Percentiles rank a stretch among this genome's conserved stretches.
Evolutionary conservation across 1,140 invertebrate genomes (phyloP).

Genomic region (Apis mellifera): Amel_HAv3.1 CM009937.2:6353501-6354000

Average conservation of each 20-base stretch:
- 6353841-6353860: conserved; percentile 41
- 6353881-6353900: conserved; percentile 11
- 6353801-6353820: conserved; percentile 30
- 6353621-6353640: neutral
- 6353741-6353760: conserved; percentile 36
- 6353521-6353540: too few species aligned
- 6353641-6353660: neutral
- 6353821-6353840: conserved; percentile 43
- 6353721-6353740: conserved; percentile 32
- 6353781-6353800: conserved; percentile 39
- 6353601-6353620: neutral
- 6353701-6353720: conserved; percentile 26
- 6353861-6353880: conserved; percentile 34
- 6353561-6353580: neutral
- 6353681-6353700: conserved; percentile 34
- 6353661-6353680: neutral
- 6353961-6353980: neutral
- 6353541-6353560: too few species aligned
- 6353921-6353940: neutral
- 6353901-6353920: neutral
- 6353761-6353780: conserved; percentile 52
- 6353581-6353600: neutral
- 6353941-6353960: conserved; percentile 18
- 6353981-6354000: neutral
- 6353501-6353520: too few species aligned